Evolutionary conservation across 2,113 vertebrate genomes (phyloP).

Genomic region (Hiodon tergisus): DNA sequence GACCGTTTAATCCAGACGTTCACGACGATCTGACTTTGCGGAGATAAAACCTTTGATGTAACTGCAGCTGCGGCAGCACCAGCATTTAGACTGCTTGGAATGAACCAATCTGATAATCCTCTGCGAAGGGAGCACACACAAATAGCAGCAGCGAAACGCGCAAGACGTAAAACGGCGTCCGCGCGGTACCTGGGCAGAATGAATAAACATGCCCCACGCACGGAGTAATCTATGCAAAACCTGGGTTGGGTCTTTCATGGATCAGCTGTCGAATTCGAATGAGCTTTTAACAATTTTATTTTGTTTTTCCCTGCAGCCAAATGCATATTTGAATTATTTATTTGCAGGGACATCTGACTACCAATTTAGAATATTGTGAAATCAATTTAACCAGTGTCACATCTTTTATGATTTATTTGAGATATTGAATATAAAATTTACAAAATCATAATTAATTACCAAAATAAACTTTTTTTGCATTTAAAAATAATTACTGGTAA

Average conservation of each 20-base stretch:
- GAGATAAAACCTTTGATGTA: conserved; percentile 43
- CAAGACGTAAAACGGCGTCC: conserved; percentile 29
- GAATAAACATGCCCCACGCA: conserved; percentile 36
- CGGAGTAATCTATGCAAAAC: conserved; percentile 24
- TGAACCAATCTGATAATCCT: conserved; percentile 41
- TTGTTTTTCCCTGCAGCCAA: neutral
- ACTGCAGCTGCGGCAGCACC: conserved; percentile 53
- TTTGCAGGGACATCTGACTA: no score
- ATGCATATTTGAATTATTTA: no score
- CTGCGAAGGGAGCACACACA: conserved; percentile 15
- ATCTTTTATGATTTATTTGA: no score
- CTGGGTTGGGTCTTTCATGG: conserved; percentile 27
- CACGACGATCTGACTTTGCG: conserved; percentile 37
- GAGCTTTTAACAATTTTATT: conserved; percentile 7
- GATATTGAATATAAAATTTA: no score
- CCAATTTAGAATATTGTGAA: no score
- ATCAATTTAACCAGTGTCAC: no score
- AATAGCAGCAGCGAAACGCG: conserved; percentile 10
- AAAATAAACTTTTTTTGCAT: no score
- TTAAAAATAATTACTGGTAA: no score
- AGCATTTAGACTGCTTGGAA: conserved; percentile 53
- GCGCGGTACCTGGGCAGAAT: conserved; percentile 46
- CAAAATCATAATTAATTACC: no score
- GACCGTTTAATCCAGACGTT: conserved; percentile 37
- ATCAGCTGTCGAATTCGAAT: conserved; percentile 28